Evolutionary conservation across 2,888 invertebrate species (phyloP), one percentile per base, ranked within the genome.

Genomic region (Podotricha telesiphe): DNA sequence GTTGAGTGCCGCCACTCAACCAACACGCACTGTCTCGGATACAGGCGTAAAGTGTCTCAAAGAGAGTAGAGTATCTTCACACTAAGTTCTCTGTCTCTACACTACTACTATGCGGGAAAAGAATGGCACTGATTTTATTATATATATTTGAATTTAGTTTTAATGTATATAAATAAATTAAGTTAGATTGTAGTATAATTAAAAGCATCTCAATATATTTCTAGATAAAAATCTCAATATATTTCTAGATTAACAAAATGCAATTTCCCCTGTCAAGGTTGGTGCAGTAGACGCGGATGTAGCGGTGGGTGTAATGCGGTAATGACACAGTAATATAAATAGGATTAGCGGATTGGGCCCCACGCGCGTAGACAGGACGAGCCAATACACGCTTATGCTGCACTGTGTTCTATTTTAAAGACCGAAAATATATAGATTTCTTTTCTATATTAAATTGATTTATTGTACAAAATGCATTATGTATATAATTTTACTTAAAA

Each of bases 301-400:
- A 75, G 76, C 79, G 76, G 88, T 86, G 85, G 86, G 87, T 86
- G 80, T 84, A 88, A 88, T 86, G 82, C 82, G 85, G 84, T 89
- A 89, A 87, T 87, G 83, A 78, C 84, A 79, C 85, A 83, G 85
- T 87, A 87, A 86, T 85, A 87, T 85, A 87, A 91, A 91, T 89
- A 86, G 86, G 86, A 91, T 91, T 91, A 91, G 83, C 76, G 83
- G 80, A 82, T 82, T 81, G 82, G 85, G 87, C 91, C 92, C 92
- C 92, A 91, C 92, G 91, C 91, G 86, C 84, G 84, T 79, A 87
- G 88, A 89, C 91, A 89, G 92, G 92, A 92, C 86, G 91, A 77
- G 79, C 85, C 86, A 88, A 87, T 88, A 87, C 86, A 80, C 79
- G 75, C 40, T 45, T 55, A 70, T 70, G 42, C 62, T 68, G 67